Percentiles rank a stretch among this genome's conserved stretches.
Evolutionary conservation across 2,113 vertebrate genomes (phyloP).

Genomic region (Crotalus tigris): DNA sequence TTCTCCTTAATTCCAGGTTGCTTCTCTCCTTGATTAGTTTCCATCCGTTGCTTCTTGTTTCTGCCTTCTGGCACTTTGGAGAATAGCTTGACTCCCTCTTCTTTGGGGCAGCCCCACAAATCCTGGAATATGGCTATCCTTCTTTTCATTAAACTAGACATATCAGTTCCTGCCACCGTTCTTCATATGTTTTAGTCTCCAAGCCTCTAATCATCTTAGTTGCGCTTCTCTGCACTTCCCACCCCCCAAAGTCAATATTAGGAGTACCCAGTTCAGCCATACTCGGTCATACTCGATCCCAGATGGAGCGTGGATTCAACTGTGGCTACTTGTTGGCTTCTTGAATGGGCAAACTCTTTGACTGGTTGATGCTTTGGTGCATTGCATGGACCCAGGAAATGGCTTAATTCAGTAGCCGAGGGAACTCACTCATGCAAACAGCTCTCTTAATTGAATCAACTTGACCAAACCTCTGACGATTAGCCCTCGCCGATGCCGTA

Average conservation of each 20-base stretch:
- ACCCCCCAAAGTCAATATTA: not conserved
- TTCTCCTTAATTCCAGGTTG: too few relatives aligned
- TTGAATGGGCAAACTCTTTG: not conserved
- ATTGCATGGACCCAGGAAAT: not conserved
- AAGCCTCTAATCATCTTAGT: not conserved
- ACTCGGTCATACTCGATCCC: not conserved
- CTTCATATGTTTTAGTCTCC: not conserved
- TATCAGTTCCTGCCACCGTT: not conserved
- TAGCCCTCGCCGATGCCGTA: not conserved
- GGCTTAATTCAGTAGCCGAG: not conserved
- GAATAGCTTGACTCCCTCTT: too few relatives aligned
- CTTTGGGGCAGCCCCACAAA: too few relatives aligned
- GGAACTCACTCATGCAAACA: not conserved
- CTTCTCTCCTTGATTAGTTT: too few relatives aligned
- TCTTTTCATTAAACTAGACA: too few relatives aligned
- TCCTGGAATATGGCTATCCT: too few relatives aligned
- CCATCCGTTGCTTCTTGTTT: too few relatives aligned
- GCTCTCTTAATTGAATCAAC: not conserved
- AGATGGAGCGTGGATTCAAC: not conserved
- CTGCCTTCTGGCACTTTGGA: too few relatives aligned
- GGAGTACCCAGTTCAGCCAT: not conserved
- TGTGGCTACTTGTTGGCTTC: not conserved
- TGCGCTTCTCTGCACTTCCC: not conserved
- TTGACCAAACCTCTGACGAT: not conserved
- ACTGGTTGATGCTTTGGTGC: not conserved